Percentiles rank a stretch among this genome's conserved stretches.
phyloP scores from a whole-genome alignment of 2,797 vertebrate species.

The Danio albolineatus region DNA sequence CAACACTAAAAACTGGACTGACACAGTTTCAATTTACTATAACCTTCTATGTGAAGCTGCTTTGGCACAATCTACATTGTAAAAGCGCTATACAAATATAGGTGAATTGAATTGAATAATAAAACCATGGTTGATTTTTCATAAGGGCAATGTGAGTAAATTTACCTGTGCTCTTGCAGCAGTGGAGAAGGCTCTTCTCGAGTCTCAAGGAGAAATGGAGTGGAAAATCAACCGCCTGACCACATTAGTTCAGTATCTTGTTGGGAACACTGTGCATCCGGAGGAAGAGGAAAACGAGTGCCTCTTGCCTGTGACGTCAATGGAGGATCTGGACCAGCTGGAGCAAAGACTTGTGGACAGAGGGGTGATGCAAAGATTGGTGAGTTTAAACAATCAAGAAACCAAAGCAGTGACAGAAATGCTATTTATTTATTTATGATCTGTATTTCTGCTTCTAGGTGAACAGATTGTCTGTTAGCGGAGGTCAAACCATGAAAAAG shows the following conservation, averaged over 20 bases:
- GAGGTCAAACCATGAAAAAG: slow-evolving; percentile 47
- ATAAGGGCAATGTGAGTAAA: neutral
- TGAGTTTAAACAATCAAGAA: neutral
- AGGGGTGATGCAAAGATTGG: slow-evolving; percentile 19
- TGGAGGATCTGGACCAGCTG: slow-evolving; percentile 40
- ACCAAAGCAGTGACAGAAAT: neutral
- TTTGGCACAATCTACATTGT: too few relatives aligned
- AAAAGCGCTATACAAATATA: too few relatives aligned
- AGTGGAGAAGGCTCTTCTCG: slow-evolving; percentile 32
- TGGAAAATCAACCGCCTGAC: slow-evolving; percentile 37
- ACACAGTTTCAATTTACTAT: too few relatives aligned
- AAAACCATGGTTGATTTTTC: too few relatives aligned
- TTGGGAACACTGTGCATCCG: neutral
- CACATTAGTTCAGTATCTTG: slow-evolving; percentile 31
- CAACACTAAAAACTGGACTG: too few relatives aligned
- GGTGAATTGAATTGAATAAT: too few relatives aligned
- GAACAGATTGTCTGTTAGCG: slow-evolving; percentile 35
- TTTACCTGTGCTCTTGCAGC: slow-evolving; percentile 28
- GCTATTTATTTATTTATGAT: neutral
- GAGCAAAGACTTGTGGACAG: slow-evolving; percentile 33
- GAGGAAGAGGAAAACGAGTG: slow-evolving; percentile 21
- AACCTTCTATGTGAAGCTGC: too few relatives aligned
- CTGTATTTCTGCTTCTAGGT: slow-evolving; percentile 18
- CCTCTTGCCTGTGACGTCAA: slow-evolving; percentile 18
- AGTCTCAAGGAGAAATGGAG: slow-evolving; percentile 39